Conservation (phyloP, 2,113 vertebrate species). For the Lates calcarifer region DNA sequence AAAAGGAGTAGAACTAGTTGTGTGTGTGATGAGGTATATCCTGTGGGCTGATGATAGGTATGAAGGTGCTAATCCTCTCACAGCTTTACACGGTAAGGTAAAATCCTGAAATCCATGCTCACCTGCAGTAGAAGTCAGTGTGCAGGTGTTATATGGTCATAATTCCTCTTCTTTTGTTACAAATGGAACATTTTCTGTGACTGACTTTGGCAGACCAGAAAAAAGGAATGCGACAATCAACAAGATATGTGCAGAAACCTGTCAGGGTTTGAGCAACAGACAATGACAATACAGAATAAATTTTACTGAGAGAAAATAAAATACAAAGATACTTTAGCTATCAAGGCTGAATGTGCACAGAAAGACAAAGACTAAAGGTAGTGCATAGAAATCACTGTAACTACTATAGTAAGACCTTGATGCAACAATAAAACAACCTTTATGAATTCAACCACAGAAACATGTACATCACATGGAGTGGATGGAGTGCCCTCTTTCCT, state of each 20-base stretch:
- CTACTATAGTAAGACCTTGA: neutral
- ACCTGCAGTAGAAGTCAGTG: neutral
- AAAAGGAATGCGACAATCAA: neutral
- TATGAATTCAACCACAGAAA: neutral
- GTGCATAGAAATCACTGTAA: neutral
- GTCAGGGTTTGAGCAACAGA: neutral
- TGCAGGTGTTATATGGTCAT: neutral
- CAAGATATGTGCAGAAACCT: neutral
- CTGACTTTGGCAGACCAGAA: neutral
- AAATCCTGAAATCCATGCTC: neutral
- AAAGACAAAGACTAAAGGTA: neutral
- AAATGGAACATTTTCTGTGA: neutral
- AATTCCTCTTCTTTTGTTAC: neutral
- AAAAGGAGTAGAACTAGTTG: neutral
- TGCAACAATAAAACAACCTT: neutral
- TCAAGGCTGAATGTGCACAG: neutral
- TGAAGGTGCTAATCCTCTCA: conserved; percentile 17
- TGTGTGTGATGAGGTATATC: neutral
- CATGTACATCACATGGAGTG: neutral
- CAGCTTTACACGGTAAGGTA: neutral
- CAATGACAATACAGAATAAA: neutral
- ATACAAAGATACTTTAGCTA: neutral
- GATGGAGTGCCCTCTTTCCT: neutral
- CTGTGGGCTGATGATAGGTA: conserved; percentile 1
- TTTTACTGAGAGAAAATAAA: neutral